Evolutionary conservation across 1,140 invertebrate genomes (phyloP), one percentile per base, ranked within the genome.

Genomic region (Hermetia illucens): DNA sequence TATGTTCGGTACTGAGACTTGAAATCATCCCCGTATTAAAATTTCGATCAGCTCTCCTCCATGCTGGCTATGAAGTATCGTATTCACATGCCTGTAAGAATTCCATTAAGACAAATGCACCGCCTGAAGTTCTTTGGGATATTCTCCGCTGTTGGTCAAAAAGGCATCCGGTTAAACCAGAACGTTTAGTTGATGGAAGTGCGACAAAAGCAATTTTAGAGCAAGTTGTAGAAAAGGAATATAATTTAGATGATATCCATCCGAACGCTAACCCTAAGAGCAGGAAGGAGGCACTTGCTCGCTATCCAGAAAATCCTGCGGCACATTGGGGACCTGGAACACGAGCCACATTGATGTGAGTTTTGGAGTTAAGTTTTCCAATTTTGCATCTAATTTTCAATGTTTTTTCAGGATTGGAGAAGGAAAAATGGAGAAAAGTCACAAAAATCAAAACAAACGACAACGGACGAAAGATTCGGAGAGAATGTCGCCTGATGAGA

Each of bases 71-170:
- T 63, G 65, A 72, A 47, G 91, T 97, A 3, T 97, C 93, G 1
- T 76, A 78, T 43, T 94, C 93, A 0, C 96, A 99, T 65, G 81
- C 85, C 35, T 72, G 72, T 34, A 83, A 79, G 50, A 75, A 78
- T 42, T 92, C 90, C 0, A 66, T 98, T 3, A 99, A 99, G 67
- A 98, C 95, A 1, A 68, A 92, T 62, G 94, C 95, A 1, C 90
- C 96, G 0, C 61, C 74, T 24, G 55, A 68, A 4, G 67, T 95
- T 13, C 59, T 99, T 12, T 98, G 94, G 95, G 91, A 94, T 61
- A 77, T 96, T n/a, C 69, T 96, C 37, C 66, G 83, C 45, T 68
- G 69, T 19, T 94, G 89, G 88, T 76, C 77, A 46, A 75, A 78
- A 42, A 51, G 58, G 10, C 66, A 80, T 50, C 81, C 80, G 2